Percentiles rank a stretch among this genome's conserved stretches.
Conservation (phyloP, 2,888 invertebrate species). For the Linnaemya tessellans region DNA sequence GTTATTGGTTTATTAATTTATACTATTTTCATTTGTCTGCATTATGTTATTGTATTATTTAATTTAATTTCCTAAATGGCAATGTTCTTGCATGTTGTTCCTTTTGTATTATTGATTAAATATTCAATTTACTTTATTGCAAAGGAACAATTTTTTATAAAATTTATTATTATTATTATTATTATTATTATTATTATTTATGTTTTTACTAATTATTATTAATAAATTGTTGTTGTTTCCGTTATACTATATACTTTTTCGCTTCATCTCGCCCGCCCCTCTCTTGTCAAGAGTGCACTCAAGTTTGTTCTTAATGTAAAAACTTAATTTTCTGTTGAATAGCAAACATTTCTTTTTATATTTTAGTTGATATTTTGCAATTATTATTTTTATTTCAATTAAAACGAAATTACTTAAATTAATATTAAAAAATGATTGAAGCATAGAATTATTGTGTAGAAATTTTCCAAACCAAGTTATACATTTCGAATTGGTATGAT, state of each 20-base stretch:
- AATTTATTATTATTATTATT: too few relatives aligned
- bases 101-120: slow-evolving; percentile 56
- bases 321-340: slow-evolving; percentile 81
- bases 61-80: slow-evolving; percentile 70
- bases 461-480: slow-evolving; percentile 40
- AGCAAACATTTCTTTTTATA: slow-evolving; percentile 73
- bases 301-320: slow-evolving; percentile 81
- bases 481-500: slow-evolving; percentile 10
- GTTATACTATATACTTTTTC: slow-evolving; percentile 70
- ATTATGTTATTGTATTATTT: slow-evolving; percentile 73
- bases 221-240: slow-evolving; percentile 73
- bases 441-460: slow-evolving; percentile 55
- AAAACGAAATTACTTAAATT: slow-evolving; percentile 67
- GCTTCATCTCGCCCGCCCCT: slow-evolving; percentile 84
- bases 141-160: slow-evolving; percentile 62
- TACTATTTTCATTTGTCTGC: slow-evolving; percentile 74
- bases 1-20: slow-evolving; percentile 64
- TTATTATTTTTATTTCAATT: slow-evolving; percentile 61
- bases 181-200: slow-evolving; percentile 68
- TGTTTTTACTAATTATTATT: slow-evolving; percentile 76
- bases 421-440: slow-evolving; percentile 63
- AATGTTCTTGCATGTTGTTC: slow-evolving; percentile 72
- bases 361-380: slow-evolving; percentile 64
- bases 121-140: slow-evolving; percentile 24
- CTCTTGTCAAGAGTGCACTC: slow-evolving; percentile 83